These are phyloP conservation scores for Gryllus bimaculatus DNA, from an alignment of 1,140 invertebrate species.

Conservation along the genomic window DNA sequence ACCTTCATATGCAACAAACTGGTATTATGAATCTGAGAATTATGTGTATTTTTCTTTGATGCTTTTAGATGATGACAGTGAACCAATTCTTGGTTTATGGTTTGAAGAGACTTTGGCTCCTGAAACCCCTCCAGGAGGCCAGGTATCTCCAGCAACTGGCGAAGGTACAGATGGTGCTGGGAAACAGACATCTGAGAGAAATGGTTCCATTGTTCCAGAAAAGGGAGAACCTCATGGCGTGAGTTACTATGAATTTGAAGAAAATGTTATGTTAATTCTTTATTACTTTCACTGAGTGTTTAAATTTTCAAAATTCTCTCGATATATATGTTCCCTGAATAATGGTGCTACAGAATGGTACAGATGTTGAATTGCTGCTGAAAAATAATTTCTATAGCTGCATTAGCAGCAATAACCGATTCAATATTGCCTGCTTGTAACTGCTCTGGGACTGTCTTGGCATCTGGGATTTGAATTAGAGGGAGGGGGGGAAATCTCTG, in stretches of 20 bases:
- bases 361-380: too few species aligned
- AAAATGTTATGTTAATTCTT: too few species aligned
- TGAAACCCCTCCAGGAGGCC: slow-evolving; percentile 45
- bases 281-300: too few species aligned
- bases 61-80: slow-evolving; percentile 63
- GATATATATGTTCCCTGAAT: too few species aligned
- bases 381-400: too few species aligned
- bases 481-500: too few species aligned
- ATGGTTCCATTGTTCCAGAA: slow-evolving; percentile 64
- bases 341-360: too few species aligned
- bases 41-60: neutral
- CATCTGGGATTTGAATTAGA: too few species aligned
- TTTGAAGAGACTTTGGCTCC: slow-evolving; percentile 85
- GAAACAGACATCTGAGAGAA: slow-evolving; percentile 28
- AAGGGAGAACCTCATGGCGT: slow-evolving; percentile 77
- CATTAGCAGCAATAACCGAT: too few species aligned
- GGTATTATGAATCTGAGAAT: neutral
- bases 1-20: neutral
- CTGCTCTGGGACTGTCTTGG: too few species aligned
- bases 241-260: neutral
- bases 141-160: slow-evolving; percentile 27
- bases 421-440: too few species aligned
- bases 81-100: slow-evolving; percentile 84
- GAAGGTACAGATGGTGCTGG: slow-evolving; percentile 31
- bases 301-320: too few species aligned